These are phyloP conservation scores for Actinernus sp. DNA, from an alignment of 92 coral and sea anemone species.

Conservation along the genomic window DNA sequence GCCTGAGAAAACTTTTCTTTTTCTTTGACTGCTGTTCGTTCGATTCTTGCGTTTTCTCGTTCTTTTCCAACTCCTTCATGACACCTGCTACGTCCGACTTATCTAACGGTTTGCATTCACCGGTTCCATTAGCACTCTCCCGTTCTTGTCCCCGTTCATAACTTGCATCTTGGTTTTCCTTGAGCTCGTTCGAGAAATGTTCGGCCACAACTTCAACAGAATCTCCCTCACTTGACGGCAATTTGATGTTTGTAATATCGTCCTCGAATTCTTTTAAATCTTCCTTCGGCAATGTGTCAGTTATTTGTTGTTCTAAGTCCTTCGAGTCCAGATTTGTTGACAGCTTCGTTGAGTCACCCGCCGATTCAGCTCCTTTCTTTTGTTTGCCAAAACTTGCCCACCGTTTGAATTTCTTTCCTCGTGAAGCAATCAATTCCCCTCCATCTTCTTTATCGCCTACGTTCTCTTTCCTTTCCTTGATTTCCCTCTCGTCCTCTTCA, in stretches of 20 bases:
- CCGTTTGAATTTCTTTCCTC: constrained; percentile 38
- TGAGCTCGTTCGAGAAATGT: too few species aligned
- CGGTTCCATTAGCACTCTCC: too few species aligned
- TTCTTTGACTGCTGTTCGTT: constrained; percentile 22
- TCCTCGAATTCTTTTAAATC: not conserved
- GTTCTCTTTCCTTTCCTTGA: not conserved
- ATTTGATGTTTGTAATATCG: too few species aligned
- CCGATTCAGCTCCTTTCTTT: constrained; percentile 7
- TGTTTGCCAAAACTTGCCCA: constrained; percentile 44
- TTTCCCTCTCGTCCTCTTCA: not conserved
- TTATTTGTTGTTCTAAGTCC: not conserved
- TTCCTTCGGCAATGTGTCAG: not conserved
- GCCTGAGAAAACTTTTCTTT: constrained; percentile 35
- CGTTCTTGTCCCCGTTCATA: too few species aligned
- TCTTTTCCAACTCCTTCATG: constrained; percentile 2
- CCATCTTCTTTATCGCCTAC: constrained; percentile 2
- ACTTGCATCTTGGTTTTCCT: too few species aligned
- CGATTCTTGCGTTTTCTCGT: not conserved
- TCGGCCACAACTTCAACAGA: too few species aligned
- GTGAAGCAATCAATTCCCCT: constrained; percentile 6
- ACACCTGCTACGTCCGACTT: constrained; percentile 8
- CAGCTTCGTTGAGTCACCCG: not conserved
- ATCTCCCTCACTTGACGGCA: too few species aligned
- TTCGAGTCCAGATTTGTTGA: not conserved
- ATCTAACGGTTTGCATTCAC: not conserved